Evolutionary conservation across 2,113 vertebrate species (phyloP).

Genomic region (Bos taurus): ARS-UCD2.0 NC_037332.1:86551001-86551500

Average conservation of each 20-base stretch:
- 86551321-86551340: not conserved
- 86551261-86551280: not conserved
- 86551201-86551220: not conserved
- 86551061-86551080: not conserved
- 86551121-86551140: slow-evolving; percentile 1
- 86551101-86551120: not conserved
- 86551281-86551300: not conserved
- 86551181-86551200: not conserved
- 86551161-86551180: not conserved
- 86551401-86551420: not conserved
- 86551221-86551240: not conserved
- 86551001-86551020: slow-evolving; percentile 9
- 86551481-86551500: fast-evolving
- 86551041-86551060: not conserved
- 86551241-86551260: slow-evolving; percentile 9
- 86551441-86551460: not conserved
- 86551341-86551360: not conserved
- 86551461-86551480: not conserved
- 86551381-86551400: not conserved
- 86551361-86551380: not conserved
- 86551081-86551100: not conserved
- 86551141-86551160: slow-evolving; percentile 32
- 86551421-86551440: not conserved
- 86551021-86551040: fast-evolving
- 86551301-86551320: not conserved